These are phyloP conservation scores for Nothobranchius kuhntae DNA, from an alignment of 2,113 vertebrate genomes.

Conservation along the genomic window DNA sequence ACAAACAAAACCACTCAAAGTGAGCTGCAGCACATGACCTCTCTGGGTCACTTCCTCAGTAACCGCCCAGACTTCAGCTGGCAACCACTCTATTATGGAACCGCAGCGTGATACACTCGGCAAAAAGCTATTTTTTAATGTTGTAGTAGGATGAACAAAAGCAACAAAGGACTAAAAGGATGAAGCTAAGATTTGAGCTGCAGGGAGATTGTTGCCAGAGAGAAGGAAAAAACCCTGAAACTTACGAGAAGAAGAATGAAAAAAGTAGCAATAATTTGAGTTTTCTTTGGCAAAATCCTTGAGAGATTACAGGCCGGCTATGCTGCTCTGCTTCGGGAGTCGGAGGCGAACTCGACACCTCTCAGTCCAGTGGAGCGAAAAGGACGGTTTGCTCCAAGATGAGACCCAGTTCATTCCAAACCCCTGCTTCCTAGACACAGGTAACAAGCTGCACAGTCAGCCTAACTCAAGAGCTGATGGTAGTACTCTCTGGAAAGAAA, in stretches of 20 bases:
- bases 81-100: conserved; percentile 35
- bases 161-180: conserved; percentile 10
- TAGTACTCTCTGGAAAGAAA: not conserved
- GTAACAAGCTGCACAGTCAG: conserved; percentile 53
- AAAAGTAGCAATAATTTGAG: conserved; percentile 5
- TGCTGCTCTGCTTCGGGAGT: conserved; percentile 74
- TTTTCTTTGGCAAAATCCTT: not conserved
- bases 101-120: conserved; percentile 9
- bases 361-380: conserved; percentile 49
- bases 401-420: conserved; percentile 57
- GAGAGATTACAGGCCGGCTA: conserved; percentile 26
- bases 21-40: conserved; percentile 33
- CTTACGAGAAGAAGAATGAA: not conserved
- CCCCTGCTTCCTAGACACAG: conserved; percentile 63
- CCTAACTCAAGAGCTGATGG: not conserved
- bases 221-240: not conserved
- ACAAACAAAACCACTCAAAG: conserved; percentile 38
- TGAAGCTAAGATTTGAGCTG: conserved; percentile 6
- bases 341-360: conserved; percentile 49
- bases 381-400: conserved; percentile 54
- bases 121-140: not conserved
- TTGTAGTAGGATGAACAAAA: conserved; percentile 1
- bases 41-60: conserved; percentile 16
- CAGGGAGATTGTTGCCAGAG: conserved; percentile 4
- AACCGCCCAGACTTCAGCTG: conserved; percentile 1